Conservation (phyloP, 2,113 vertebrate genomes). For the Potamarius usumacintae region DNA sequence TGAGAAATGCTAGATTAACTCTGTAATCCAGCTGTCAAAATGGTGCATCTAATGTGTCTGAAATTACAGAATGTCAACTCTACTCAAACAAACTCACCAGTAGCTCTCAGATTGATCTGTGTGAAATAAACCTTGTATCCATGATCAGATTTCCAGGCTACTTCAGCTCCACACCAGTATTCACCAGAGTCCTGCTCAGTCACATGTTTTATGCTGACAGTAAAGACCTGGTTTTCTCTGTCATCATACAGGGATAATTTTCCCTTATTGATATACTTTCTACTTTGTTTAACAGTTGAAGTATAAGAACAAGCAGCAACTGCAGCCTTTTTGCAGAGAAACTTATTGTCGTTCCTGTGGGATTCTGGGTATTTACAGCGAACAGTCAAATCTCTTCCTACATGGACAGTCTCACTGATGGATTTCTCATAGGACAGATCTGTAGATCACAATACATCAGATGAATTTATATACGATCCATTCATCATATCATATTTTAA, state of each 20-base stretch:
- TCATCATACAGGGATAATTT: background rate
- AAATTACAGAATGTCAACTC: background rate
- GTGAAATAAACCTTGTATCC: constrained; percentile 2
- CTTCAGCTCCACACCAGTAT: background rate
- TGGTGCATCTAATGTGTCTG: background rate
- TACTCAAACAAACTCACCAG: constrained; percentile 22
- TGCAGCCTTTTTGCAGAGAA: background rate
- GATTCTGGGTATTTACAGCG: constrained; percentile 6
- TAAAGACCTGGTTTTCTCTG: background rate
- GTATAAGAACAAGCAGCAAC: background rate
- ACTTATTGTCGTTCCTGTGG: background rate
- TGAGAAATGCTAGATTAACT: background rate
- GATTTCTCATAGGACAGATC: background rate
- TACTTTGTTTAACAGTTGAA: background rate
- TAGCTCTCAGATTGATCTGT: background rate
- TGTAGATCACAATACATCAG: background rate
- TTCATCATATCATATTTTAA: background rate
- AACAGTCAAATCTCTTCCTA: background rate
- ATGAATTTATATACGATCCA: background rate
- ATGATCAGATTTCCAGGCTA: background rate
- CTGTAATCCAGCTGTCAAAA: background rate
- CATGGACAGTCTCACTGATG: background rate
- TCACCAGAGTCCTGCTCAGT: no score
- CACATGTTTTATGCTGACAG: background rate
- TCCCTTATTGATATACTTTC: background rate